Percentiles rank a stretch among this genome's conserved stretches.
Conservation (phyloP, 2,113 vertebrate genomes). For the Colius striatus region DNA sequence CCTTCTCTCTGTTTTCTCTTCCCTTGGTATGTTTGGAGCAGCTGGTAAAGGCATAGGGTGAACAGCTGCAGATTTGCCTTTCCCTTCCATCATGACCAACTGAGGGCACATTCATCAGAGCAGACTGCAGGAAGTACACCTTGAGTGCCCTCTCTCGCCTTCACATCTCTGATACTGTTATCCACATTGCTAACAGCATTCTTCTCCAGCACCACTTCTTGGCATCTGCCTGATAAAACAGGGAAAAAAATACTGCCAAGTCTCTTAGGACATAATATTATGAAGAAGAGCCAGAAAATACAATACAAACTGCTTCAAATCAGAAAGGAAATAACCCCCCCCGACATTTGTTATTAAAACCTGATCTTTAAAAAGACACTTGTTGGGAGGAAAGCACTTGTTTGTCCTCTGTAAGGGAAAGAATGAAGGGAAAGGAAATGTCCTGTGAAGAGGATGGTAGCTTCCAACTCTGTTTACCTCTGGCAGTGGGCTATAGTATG, state of each 20-base stretch:
- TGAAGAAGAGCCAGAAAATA: background rate
- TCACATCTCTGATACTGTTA: background rate
- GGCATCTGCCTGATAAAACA: background rate
- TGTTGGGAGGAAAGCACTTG: background rate
- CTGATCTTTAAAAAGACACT: background rate
- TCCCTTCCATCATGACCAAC: background rate
- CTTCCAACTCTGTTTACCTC: background rate
- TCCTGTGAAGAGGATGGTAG: background rate
- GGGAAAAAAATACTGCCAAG: rapidly evolving
- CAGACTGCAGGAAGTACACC: background rate
- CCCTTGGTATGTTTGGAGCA: background rate
- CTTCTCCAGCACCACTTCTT: background rate
- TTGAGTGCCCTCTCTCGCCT: background rate
- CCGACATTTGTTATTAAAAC: background rate
- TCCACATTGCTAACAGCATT: background rate
- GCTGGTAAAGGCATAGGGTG: rapidly evolving
- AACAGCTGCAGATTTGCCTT: background rate
- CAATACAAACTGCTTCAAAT: background rate
- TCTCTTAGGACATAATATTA: background rate
- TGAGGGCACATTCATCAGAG: background rate
- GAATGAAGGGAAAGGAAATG: background rate
- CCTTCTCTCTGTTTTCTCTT: background rate
- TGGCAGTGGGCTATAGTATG: background rate
- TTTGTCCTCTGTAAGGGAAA: background rate
- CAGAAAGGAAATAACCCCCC: background rate